A percentile compares a stretch with the other conserved stretches of the same genome.
Conservation (phyloP, 2,113 vertebrate genomes). For the Miniopterus natalensis region DNA sequence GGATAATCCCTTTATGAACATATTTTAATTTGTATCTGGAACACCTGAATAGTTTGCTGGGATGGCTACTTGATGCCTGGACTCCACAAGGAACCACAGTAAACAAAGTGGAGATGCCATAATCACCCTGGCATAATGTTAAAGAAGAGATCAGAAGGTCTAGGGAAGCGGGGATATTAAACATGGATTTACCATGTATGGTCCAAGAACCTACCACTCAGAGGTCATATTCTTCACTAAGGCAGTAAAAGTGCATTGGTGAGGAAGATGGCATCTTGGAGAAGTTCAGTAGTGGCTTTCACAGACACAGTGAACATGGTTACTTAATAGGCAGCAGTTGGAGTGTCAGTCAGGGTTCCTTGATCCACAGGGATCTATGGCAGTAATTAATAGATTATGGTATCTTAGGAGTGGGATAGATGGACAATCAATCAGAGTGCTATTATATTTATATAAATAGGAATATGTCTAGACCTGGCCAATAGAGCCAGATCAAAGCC, state of each 20-base stretch:
- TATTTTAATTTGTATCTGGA: not conserved
- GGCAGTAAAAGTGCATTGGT: not conserved
- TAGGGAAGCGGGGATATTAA: not conserved
- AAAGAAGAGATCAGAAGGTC: not conserved
- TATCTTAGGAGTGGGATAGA: not conserved
- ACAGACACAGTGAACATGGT: not conserved
- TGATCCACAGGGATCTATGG: not conserved
- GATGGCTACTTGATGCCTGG: not conserved
- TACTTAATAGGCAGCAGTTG: not conserved
- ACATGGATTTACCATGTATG: not conserved
- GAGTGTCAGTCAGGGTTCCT: not conserved
- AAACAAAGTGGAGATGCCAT: not conserved
- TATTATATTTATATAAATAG: not conserved
- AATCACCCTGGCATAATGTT: not conserved
- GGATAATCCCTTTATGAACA: not conserved
- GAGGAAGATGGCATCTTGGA: not conserved
- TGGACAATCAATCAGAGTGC: not conserved
- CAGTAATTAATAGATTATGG: not conserved
- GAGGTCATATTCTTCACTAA: not conserved
- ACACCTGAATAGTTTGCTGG: not conserved
- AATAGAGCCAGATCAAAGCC: not conserved
- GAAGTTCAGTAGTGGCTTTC: not conserved
- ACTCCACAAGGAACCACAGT: not conserved
- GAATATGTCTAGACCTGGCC: not conserved
- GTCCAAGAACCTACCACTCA: not conserved